Evolutionary conservation across 64 coral and sea anemone species (phyloP), one percentile per base, ranked within the genome.

Genomic region (Trachythela sp.): DNA sequence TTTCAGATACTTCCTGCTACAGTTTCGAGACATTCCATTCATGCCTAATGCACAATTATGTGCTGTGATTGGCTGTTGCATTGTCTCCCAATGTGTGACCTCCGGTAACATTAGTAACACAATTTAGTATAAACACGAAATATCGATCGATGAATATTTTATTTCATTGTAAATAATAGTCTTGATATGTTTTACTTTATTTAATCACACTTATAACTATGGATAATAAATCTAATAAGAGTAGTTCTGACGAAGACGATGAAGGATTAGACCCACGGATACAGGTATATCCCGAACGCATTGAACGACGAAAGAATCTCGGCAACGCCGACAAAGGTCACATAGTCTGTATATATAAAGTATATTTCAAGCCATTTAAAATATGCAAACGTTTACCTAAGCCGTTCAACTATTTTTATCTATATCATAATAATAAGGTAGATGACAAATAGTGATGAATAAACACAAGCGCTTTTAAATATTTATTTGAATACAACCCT

Each of bases 181-280:
- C 24, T 20, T 26, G 24, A 64, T 64, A 64, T n/a, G 22, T 64
- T 64, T 64, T 64, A 64, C 17, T 20, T 64, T 27, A 64, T 64
- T 64, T 17, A 64, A 64, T 64, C 56, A 22, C 56, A 26, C 22
- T 64, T 64, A n/a, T 64, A 64, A 27, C 75, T 37, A 80, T 80
- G 75, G 75, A 80, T 30, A 80, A 13, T 18, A 80, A 2, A 80
- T 80, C 75, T 80, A 80, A 37, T 15, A 80, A 18, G 30, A 80
- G 4, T 35, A 37, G 37, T 80, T 34, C 32, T 80, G 75, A 80
- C 30, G 75, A 80, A 35, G 75, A 80, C 3, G 75, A 80, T 8
- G 75, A 80, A 80, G 37, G 75, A 15, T 18, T 80, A 14, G 75
- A 80, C 35, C 75, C 75, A 80, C 75, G 75, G 37, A 80, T 80